These are phyloP conservation scores for Crambe crambe DNA, from an alignment of 37 sponge, comb jelly and placozoan species.

Conservation along the genomic window DNA sequence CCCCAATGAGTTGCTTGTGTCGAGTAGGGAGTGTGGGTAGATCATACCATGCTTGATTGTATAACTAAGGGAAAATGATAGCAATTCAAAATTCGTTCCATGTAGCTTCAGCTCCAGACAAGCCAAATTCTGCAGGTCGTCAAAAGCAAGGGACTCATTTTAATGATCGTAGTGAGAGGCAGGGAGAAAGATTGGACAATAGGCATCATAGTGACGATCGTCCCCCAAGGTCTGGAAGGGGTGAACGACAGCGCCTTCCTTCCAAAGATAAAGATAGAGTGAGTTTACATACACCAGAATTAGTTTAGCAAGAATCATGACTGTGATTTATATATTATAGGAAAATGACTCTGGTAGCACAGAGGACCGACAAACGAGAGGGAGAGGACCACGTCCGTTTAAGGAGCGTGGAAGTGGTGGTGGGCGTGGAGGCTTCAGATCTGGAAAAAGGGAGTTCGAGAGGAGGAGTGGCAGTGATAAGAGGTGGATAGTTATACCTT, in stretches of 20 bases:
- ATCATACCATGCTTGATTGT: no score
- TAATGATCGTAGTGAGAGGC: neutral
- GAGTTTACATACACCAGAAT: neutral
- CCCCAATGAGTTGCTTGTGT: no score
- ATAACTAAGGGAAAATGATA: no score
- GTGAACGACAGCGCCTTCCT: constrained; percentile 27
- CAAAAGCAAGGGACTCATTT: neutral
- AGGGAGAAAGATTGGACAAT: constrained; percentile 5
- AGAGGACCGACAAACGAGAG: constrained; percentile 41
- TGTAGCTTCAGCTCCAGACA: constrained; percentile 7
- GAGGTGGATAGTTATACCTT: constrained; percentile 54
- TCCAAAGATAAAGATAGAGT: constrained; percentile 45
- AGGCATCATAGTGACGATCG: neutral
- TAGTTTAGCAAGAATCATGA: neutral
- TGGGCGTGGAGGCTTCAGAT: constrained; percentile 8
- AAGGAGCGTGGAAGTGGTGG: constrained; percentile 14
- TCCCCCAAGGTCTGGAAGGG: neutral
- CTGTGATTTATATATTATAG: neutral
- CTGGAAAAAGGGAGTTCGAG: constrained; percentile 90
- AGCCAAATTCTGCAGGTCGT: neutral
- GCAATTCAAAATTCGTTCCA: no score
- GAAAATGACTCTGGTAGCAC: constrained; percentile 25
- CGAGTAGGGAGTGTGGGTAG: no score
- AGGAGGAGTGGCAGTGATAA: constrained; percentile 86
- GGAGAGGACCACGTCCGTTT: constrained; percentile 17